These are phyloP conservation scores for Nannospalax galili DNA, from an alignment of 2,113 vertebrate genomes.

Conservation along the genomic window DNA sequence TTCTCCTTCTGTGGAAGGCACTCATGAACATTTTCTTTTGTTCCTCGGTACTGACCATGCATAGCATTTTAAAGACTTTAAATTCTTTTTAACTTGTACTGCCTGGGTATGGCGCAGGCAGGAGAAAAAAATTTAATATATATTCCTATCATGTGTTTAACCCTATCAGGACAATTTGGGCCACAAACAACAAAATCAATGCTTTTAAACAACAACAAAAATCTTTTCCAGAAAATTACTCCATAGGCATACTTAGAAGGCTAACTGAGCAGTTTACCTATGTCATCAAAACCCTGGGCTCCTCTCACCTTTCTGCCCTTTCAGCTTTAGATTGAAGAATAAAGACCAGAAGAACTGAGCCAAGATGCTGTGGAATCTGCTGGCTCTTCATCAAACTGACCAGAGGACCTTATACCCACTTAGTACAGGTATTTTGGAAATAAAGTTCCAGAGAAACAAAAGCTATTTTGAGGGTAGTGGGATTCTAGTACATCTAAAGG, in stretches of 20 bases:
- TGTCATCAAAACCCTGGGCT: not conserved
- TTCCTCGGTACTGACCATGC: not conserved
- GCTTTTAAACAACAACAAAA: not conserved
- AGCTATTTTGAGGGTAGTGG: not conserved
- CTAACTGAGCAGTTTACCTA: not conserved
- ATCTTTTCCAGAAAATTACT: not conserved
- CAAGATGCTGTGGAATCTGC: not conserved
- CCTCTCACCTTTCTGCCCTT: not conserved
- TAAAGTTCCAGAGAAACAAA: not conserved
- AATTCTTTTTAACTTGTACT: not conserved
- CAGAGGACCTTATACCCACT: not conserved
- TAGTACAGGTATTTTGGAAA: not conserved
- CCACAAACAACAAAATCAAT: not conserved
- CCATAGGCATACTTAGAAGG: not conserved
- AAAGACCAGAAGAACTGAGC: not conserved
- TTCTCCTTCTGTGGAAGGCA: conserved; percentile 14
- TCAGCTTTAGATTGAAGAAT: not conserved
- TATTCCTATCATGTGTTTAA: conserved; percentile 23
- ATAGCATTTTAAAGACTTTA: conserved; percentile 11
- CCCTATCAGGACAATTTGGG: not conserved
- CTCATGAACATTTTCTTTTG: conserved; percentile 23
- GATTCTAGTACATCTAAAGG: not conserved
- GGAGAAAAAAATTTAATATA: not conserved
- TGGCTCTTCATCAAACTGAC: not conserved
- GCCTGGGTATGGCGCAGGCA: not conserved